Base-by-base conservation (phyloP, 2,888 invertebrate species). In the Anorthoa munda region DNA sequence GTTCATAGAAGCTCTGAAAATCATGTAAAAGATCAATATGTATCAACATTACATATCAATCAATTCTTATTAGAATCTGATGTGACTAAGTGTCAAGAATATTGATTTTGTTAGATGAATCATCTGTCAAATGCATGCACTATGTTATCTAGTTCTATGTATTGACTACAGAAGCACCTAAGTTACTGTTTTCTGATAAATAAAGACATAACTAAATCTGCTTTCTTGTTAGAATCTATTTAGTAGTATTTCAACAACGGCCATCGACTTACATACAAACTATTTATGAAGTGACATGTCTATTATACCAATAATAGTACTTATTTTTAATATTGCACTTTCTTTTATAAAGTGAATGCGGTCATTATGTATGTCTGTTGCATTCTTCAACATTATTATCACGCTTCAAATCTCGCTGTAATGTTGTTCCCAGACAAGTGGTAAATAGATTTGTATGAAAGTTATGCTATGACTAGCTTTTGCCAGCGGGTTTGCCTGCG, bases 61-160 rank as follows among this genome's bases (percentile, higher is more conserved):
- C 2, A 65, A 23, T 73, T 84, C 77, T 75, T 75, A 65, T 67
- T 66, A 61, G 64, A 85, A 75, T 75, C 75, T 72, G 31, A 45
- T 79, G 53, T 64, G 58, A 68, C 26, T 71, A 65, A 65, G 48
- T 83, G 66, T 76, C n/a, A 72, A 13, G 2, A 55, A 45, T 85
- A 82, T 74, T 72, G 64, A 74, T 73, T 83, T 39, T 59, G 21
- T n/a, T 59, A 0, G 2, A 23, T 83, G 72, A 84, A 67, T 84
- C 81, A 81, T 68, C 58, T 64, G 9, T 13, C 0, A 68, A 39
- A 46, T 21, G 11, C 21, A 59, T 77, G 15, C 39, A 39, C 39
- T 21, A 1, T 46, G 23, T 1, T 50, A 13, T 55, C 31, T 53
- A 51, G 17, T 53, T 18, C 9, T 0, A 13, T 23, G 1, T 23